Percentiles rank a stretch among this genome's conserved stretches.
These are phyloP conservation scores for Podotricha telesiphe DNA, from an alignment of 2,888 invertebrate species.

Conservation along the genomic window DNA sequence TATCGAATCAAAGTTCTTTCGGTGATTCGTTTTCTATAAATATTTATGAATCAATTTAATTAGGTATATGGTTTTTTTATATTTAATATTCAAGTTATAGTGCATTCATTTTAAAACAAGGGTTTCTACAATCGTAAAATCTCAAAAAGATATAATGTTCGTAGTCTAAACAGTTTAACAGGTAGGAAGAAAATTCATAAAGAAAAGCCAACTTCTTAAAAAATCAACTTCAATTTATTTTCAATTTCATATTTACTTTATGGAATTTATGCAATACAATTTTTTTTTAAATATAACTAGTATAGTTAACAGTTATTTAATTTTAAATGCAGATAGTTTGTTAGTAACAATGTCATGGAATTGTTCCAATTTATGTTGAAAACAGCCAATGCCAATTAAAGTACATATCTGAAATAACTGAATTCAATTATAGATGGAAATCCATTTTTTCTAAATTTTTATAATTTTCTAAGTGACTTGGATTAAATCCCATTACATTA, in stretches of 20 bases:
- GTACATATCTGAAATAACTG: constrained; percentile 43
- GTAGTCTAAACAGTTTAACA: too few species aligned
- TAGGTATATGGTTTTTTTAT: too few species aligned
- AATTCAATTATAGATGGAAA: constrained; percentile 54
- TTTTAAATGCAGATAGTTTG: constrained; percentile 78
- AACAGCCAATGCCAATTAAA: constrained; percentile 47
- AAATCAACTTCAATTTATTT: constrained; percentile 83
- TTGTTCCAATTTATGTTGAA: constrained; percentile 58
- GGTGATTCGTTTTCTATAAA: too few species aligned
- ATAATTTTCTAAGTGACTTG: constrained; percentile 66
- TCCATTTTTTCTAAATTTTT: constrained; percentile 51
- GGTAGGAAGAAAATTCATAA: background rate
- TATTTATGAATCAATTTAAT: too few species aligned
- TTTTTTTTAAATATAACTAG: constrained; percentile 79
- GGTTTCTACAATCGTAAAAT: too few species aligned
- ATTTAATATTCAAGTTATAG: too few species aligned
- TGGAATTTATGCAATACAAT: constrained; percentile 81
- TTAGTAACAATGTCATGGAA: constrained; percentile 78
- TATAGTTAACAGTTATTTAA: constrained; percentile 78
- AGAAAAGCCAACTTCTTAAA: constrained; percentile 54
- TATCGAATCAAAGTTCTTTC: too few species aligned
- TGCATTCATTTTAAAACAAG: too few species aligned
- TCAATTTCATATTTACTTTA: constrained; percentile 71
- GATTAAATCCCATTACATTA: constrained; percentile 66
- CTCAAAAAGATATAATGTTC: too few species aligned